Conservation (phyloP, 2,113 vertebrate species). For the Suricata suricatta region DNA sequence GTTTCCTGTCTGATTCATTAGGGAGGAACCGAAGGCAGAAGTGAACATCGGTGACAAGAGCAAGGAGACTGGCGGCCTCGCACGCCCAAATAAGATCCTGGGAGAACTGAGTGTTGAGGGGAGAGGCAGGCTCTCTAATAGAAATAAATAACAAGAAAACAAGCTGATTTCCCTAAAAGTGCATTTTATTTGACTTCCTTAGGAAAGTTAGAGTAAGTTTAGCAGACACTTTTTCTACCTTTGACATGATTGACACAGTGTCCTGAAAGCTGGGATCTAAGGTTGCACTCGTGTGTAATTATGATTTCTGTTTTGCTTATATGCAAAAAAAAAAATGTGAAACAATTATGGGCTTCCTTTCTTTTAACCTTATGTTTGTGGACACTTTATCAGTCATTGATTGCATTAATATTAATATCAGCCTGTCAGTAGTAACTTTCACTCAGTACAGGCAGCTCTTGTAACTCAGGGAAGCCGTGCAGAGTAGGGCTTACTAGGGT, state of each 20-base stretch:
- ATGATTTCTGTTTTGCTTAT: not conserved
- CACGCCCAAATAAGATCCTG: not conserved
- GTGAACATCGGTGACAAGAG: not conserved
- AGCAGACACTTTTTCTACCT: not conserved
- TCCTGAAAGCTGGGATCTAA: not conserved
- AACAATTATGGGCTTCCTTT: not conserved
- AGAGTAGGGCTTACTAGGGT: not conserved
- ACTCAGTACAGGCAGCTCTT: not conserved
- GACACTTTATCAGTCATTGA: not conserved
- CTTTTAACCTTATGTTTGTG: not conserved
- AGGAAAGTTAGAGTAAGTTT: slow-evolving; percentile 20
- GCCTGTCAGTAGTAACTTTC: not conserved
- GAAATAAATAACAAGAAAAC: slow-evolving; percentile 19
- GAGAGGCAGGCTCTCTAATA: not conserved
- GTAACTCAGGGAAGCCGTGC: not conserved
- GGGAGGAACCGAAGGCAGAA: not conserved
- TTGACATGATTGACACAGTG: not conserved
- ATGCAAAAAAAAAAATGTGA: not conserved
- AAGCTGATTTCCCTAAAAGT: not conserved
- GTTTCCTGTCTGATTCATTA: not conserved
- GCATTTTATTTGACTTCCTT: slow-evolving; percentile 7
- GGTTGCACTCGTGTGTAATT: not conserved
- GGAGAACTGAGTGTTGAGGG: not conserved
- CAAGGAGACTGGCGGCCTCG: not conserved
- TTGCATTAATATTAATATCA: not conserved